These are phyloP conservation scores for Ennomos erosarius DNA, from an alignment of 2,888 invertebrate species.

Conservation along the genomic window DNA sequence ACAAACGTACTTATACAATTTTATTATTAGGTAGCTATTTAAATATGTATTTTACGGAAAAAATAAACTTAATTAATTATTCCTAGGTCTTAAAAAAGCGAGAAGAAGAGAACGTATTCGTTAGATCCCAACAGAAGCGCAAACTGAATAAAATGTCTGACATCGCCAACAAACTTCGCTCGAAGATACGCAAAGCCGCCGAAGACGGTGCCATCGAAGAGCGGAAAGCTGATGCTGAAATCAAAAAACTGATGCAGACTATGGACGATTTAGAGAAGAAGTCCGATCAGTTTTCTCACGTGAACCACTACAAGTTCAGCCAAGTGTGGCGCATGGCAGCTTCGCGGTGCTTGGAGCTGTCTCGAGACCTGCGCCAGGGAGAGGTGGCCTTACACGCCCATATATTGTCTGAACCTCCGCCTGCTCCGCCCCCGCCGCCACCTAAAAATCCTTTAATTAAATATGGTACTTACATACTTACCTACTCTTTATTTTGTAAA, in stretches of 20 bases:
- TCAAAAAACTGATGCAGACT: conserved; percentile 87
- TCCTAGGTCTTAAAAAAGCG: conserved; percentile 90
- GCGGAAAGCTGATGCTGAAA: conserved; percentile 88
- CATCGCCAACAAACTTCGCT: conserved; percentile 86
- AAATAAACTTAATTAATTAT: not conserved
- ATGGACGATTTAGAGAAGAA: conserved; percentile 90
- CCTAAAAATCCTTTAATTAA: conserved; percentile 65
- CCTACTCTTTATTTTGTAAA: too few relatives aligned
- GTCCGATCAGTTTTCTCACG: conserved; percentile 86
- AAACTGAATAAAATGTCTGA: conserved; percentile 92
- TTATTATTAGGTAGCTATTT: too few relatives aligned
- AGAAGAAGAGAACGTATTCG: conserved; percentile 93
- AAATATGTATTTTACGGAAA: too few relatives aligned
- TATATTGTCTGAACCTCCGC: conserved; percentile 72
- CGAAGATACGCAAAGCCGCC: conserved; percentile 88
- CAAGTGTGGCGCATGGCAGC: conserved; percentile 79
- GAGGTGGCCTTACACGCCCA: conserved; percentile 78
- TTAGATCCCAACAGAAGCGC: conserved; percentile 91
- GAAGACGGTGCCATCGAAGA: conserved; percentile 88
- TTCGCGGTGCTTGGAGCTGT: conserved; percentile 56
- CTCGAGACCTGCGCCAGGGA: conserved; percentile 60
- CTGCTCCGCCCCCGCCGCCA: conserved; percentile 63
- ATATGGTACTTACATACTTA: conserved; percentile 51
- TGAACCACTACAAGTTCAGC: conserved; percentile 87
- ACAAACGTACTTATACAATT: too few relatives aligned